A percentile compares a stretch with the other conserved stretches of the same genome.
Evolutionary conservation across 2,113 vertebrate species (phyloP).

Genomic region (Bostrychus sinensis): DNA sequence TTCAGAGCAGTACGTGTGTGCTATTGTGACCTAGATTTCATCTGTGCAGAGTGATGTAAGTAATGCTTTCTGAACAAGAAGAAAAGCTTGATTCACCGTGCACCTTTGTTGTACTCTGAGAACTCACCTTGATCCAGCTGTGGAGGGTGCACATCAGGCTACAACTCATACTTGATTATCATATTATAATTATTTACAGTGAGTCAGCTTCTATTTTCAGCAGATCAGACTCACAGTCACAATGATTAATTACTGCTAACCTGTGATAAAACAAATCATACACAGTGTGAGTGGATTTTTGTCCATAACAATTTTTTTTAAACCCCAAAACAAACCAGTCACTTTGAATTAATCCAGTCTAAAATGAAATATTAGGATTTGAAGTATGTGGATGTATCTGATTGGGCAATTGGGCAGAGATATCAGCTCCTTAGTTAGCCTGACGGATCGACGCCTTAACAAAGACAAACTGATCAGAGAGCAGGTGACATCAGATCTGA

Average conservation of each 20-base stretch:
- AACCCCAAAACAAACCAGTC: no score
- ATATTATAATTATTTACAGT: background rate
- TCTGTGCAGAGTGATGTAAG: constrained; percentile 51
- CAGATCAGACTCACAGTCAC: background rate
- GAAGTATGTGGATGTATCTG: no score
- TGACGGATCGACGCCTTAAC: background rate
- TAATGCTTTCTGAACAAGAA: constrained; percentile 31
- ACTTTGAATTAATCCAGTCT: background rate
- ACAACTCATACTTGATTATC: background rate
- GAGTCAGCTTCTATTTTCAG: background rate
- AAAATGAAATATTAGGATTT: no score
- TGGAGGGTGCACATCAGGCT: background rate
- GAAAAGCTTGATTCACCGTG: constrained; percentile 58
- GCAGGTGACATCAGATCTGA: background rate
- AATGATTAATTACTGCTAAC: background rate
- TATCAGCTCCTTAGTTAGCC: background rate
- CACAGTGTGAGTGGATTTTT: no score
- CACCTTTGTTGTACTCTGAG: constrained; percentile 35
- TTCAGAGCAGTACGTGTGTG: constrained; percentile 30
- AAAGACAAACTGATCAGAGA: constrained; percentile 20
- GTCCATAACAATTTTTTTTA: no score
- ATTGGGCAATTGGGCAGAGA: background rate
- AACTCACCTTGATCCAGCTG: constrained; percentile 14
- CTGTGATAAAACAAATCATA: no score
- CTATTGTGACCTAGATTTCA: constrained; percentile 63